Conservation (phyloP, 2,797 vertebrate genomes). For the Malurus leucopterus region DNA sequence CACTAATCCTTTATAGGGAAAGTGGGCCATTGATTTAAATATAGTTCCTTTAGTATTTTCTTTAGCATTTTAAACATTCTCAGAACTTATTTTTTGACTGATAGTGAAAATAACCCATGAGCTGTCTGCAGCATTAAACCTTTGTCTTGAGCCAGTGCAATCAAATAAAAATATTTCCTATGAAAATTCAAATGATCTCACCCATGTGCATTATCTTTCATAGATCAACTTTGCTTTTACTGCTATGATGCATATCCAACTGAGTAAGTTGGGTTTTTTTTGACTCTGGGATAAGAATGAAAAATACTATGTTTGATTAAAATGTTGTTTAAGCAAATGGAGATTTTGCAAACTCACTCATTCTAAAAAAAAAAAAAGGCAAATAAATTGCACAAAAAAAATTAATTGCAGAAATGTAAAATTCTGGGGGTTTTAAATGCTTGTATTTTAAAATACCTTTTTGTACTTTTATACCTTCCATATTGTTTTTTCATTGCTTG, state of each 20-base stretch:
- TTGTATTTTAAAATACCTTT: not conserved
- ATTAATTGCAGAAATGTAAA: not conserved
- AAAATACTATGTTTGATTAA: not conserved
- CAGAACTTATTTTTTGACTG: not conserved
- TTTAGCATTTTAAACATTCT: not conserved
- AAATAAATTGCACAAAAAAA: not conserved
- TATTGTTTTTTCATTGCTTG: not conserved
- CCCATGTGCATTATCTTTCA: not conserved
- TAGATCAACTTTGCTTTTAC: not conserved
- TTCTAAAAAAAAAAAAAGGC: not conserved
- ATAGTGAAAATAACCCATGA: not conserved
- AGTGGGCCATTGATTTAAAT: not conserved
- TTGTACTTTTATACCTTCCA: not conserved
- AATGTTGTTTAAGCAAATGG: not conserved
- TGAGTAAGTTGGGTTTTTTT: not conserved
- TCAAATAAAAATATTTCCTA: not conserved
- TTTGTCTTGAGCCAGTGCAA: not conserved
- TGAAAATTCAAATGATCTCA: not conserved
- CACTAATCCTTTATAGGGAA: not conserved
- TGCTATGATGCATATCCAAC: not conserved
- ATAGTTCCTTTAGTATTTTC: not conserved
- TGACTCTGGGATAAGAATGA: not conserved
- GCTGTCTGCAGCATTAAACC: not conserved
- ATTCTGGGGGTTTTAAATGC: fast-evolving
- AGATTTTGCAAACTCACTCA: not conserved